phyloP scores from a whole-genome alignment of 2,113 vertebrate genomes.

The Paraplagusia blochii region DNA sequence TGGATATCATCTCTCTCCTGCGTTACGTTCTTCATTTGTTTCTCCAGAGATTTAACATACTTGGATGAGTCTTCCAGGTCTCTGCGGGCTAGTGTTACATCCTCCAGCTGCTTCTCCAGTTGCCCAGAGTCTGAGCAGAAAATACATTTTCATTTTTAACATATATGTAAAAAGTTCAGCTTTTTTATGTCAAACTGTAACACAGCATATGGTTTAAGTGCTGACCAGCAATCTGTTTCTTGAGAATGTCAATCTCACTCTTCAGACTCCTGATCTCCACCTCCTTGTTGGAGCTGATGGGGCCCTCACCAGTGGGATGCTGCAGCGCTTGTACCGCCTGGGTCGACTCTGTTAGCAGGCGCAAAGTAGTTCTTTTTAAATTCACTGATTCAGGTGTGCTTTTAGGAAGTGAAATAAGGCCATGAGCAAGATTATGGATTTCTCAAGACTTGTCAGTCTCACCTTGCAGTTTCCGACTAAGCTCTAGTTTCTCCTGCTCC shows the following conservation, averaged over 20 bases:
- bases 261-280: constrained; percentile 93
- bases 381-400: too few species aligned
- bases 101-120: constrained; percentile 88
- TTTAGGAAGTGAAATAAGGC: too few species aligned
- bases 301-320: constrained; percentile 81
- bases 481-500: constrained; percentile 95
- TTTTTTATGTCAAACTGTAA: neutral
- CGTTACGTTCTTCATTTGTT: constrained; percentile 84
- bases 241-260: constrained; percentile 92
- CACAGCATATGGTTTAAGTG: too few species aligned
- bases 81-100: constrained; percentile 79
- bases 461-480: constrained; percentile 96
- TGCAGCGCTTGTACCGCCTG: constrained; percentile 93
- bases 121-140: constrained; percentile 81
- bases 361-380: neutral
- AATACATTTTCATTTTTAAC: neutral
- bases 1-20: constrained; percentile 91
- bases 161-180: neutral
- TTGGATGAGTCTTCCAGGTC: constrained; percentile 91
- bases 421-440: neutral
- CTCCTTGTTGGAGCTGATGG: constrained; percentile 82
- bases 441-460: constrained; percentile 4
- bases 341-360: constrained; percentile 81
- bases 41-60: constrained; percentile 88
- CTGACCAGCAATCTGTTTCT: constrained; percentile 90